Conservation (phyloP, 2,888 invertebrate genomes). For the Sarcophaga subvicina region DNA sequence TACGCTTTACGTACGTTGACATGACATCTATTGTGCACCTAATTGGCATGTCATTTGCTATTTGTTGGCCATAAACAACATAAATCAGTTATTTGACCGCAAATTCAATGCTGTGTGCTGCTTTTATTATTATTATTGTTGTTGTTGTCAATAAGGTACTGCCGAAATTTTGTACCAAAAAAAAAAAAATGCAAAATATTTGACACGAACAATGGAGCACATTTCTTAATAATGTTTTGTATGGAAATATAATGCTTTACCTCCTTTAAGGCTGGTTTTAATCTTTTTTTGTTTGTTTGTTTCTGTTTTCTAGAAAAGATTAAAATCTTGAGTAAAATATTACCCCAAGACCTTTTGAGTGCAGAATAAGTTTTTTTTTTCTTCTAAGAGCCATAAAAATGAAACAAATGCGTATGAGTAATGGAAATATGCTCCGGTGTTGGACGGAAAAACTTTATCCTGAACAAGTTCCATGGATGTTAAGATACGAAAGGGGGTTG, state of each 20-base stretch:
- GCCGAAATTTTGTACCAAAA: constrained; percentile 8
- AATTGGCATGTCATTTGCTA: constrained; percentile 69
- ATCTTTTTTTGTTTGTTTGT: neutral
- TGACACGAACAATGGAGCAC: constrained; percentile 34
- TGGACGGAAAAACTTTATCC: no score
- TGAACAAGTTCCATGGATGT: no score
- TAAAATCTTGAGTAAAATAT: constrained; percentile 52
- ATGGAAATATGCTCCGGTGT: neutral
- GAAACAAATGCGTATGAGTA: constrained; percentile 27
- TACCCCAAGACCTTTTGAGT: neutral
- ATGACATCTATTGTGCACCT: constrained; percentile 70
- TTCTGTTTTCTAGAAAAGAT: constrained; percentile 39
- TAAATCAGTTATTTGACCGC: constrained; percentile 67
- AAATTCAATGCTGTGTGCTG: constrained; percentile 34
- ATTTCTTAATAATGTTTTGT: constrained; percentile 1
- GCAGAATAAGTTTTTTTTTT: neutral
- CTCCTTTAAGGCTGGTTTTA: no score
- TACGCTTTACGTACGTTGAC: constrained; percentile 62
- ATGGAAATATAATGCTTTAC: neutral
- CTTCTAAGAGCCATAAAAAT: neutral
- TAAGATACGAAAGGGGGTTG: no score
- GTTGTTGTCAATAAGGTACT: constrained; percentile 21
- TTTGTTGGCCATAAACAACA: constrained; percentile 62
- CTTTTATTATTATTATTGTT: constrained; percentile 47
- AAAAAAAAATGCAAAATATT: neutral